Base-by-base conservation (phyloP, 2,113 vertebrate genomes). In the Nothobranchius kuhntae region DNA sequence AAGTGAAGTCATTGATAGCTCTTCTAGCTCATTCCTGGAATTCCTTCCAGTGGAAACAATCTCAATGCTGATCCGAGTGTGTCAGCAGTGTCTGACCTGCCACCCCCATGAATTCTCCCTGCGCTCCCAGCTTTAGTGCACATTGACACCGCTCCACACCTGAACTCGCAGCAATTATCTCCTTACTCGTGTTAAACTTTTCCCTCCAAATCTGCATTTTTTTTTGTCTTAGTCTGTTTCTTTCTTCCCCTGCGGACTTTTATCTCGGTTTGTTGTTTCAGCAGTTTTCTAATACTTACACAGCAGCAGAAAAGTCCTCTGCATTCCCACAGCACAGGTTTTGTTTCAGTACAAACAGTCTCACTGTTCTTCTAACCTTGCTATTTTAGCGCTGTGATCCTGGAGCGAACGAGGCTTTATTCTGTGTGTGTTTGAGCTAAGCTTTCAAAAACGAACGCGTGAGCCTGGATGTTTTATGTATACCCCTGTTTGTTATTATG, bases 31-130 rank as follows among this genome's bases (percentile, higher is more conserved):
- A 93, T 93, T 94, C 92, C 81, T 87, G 67, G 87, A 89, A 94
- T 94, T 93, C 92, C 93, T 93, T 93, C 93, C 91, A 76, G 47
- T 93, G 92, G 92, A 93, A 94, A 93, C 89, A 93, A 94, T 93
- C 85, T 81, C 77, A 81, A 81, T 65, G 74, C 88, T 92, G 91
- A 92, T 90, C 89, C 88, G 82, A 75, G 89, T 89, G 89, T 91
- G 89, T 92, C 91, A 89, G 89, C 84, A 56, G 70, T 81, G 86
- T 86, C 80, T 80, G 87, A 89, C 88, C 87, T 84, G 75, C 84
- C 79, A 77, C 79, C 81, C 87, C 36, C 73, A 60, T 59, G 62
- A 83, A 76, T 84, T 78, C 54, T 78, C 85, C 71, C 77, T 0
- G 61, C 38, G 81, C 86, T 84, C 78, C 69, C 79, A 76, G 55